Percentiles rank a stretch among this genome's conserved stretches.
Conservation (phyloP, 1,140 invertebrate genomes). For the Cydia strobilella region DNA sequence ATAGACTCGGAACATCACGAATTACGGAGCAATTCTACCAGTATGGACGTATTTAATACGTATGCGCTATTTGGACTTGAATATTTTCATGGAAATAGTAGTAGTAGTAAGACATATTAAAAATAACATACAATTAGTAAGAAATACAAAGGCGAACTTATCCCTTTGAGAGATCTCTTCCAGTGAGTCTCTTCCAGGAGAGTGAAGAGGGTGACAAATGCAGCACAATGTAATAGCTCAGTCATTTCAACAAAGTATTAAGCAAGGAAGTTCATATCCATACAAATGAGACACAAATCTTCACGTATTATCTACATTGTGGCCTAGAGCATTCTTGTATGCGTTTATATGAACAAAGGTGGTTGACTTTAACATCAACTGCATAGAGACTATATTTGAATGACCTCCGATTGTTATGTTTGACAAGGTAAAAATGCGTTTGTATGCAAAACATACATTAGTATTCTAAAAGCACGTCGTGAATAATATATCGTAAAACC, state of each 20-base stretch:
- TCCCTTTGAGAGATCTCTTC: no score
- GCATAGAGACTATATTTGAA: neutral
- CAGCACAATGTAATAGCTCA: no score
- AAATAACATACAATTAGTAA: no score
- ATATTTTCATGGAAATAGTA: no score
- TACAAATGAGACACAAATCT: slow-evolving; percentile 4
- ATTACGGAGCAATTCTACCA: no score
- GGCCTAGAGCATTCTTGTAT: neutral
- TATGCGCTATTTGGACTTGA: no score
- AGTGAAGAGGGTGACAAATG: no score
- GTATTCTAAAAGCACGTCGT: slow-evolving; percentile 51
- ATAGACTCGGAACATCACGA: no score
- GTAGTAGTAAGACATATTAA: no score
- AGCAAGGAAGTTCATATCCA: neutral
- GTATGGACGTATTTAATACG: no score
- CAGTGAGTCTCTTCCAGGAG: no score
- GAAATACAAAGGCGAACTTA: no score
- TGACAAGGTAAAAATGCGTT: slow-evolving; percentile 55
- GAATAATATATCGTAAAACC: slow-evolving; percentile 9
- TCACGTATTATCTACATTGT: slow-evolving; percentile 7
- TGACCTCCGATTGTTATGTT: neutral
- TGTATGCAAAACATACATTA: slow-evolving; percentile 71
- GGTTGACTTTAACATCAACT: neutral
- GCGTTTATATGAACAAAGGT: neutral
- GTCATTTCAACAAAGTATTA: neutral